Evolutionary conservation across 2,797 vertebrate genomes (phyloP).

Genomic region (Pipistrellus pygmaeus): DNA sequence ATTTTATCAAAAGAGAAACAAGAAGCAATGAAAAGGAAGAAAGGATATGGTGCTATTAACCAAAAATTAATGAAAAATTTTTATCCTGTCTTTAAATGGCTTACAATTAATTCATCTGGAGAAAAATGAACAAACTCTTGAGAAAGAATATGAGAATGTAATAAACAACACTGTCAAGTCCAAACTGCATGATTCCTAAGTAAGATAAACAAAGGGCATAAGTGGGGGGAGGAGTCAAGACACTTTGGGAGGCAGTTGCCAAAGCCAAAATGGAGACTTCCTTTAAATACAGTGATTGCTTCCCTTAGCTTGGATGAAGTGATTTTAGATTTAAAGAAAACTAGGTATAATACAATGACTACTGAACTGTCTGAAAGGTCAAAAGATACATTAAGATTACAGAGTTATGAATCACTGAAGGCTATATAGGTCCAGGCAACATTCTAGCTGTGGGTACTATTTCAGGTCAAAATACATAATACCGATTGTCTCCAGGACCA

Average conservation of each 20-base stretch:
- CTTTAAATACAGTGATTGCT: constrained; percentile 52
- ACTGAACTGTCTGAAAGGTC: constrained; percentile 66
- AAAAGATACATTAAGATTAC: constrained; percentile 66
- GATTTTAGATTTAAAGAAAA: constrained; percentile 69
- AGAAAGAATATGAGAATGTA: not conserved
- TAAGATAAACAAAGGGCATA: not conserved
- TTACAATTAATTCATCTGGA: constrained; percentile 58
- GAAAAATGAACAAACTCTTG: not conserved
- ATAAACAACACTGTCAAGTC: constrained; percentile 7
- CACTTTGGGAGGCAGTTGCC: constrained; percentile 36
- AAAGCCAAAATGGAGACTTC: constrained; percentile 45
- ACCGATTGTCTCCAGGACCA: constrained; percentile 51
- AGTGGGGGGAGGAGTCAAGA: not conserved
- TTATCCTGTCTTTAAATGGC: not conserved
- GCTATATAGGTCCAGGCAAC: constrained; percentile 38
- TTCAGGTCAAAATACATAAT: constrained; percentile 68
- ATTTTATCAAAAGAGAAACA: not conserved
- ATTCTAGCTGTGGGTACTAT: constrained; percentile 47
- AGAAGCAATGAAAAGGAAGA: not conserved
- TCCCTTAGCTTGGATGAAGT: constrained; percentile 64
- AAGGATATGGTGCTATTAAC: not conserved
- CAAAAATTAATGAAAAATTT: not conserved
- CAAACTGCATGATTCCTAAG: constrained; percentile 37
- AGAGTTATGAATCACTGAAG: constrained; percentile 70
- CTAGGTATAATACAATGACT: constrained; percentile 64